Evolutionary conservation across 2,113 vertebrate species (phyloP).

Genomic region (Myrmecobius fasciatus): DNA sequence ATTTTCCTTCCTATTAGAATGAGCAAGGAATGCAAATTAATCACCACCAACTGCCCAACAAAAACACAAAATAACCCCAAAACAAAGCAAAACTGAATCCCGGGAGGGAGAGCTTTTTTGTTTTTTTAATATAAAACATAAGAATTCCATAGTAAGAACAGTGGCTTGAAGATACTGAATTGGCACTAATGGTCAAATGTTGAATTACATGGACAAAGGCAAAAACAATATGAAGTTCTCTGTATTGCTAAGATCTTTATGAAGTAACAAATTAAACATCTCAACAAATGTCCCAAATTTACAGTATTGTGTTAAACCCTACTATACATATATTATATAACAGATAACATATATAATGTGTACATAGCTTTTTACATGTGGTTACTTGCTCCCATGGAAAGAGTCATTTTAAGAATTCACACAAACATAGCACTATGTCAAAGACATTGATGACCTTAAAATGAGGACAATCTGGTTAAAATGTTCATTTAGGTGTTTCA

Average conservation of each 20-base stretch:
- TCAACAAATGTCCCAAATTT: background rate
- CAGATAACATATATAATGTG: too few relatives aligned
- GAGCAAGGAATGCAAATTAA: background rate
- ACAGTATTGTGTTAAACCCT: background rate
- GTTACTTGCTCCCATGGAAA: accelerated
- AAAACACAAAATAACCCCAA: background rate
- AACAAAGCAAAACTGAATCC: background rate
- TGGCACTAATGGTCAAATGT: slow-evolving; percentile 27
- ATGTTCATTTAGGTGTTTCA: background rate
- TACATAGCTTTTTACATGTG: accelerated
- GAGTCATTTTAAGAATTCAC: background rate
- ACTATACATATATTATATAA: background rate
- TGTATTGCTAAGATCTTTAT: background rate
- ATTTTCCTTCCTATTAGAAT: background rate
- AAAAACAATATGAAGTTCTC: slow-evolving; percentile 37
- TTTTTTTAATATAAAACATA: slow-evolving; percentile 61
- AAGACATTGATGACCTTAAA: background rate
- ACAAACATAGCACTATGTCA: accelerated
- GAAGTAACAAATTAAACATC: background rate
- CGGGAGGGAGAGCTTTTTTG: slow-evolving; percentile 54
- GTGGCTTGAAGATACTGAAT: slow-evolving; percentile 57
- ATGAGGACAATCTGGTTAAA: background rate
- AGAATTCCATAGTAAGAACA: slow-evolving; percentile 62
- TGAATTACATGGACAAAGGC: slow-evolving; percentile 83
- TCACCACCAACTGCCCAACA: background rate